Base-by-base conservation (phyloP, 2,888 invertebrate species). In the Matsumyia berberina region DNA sequence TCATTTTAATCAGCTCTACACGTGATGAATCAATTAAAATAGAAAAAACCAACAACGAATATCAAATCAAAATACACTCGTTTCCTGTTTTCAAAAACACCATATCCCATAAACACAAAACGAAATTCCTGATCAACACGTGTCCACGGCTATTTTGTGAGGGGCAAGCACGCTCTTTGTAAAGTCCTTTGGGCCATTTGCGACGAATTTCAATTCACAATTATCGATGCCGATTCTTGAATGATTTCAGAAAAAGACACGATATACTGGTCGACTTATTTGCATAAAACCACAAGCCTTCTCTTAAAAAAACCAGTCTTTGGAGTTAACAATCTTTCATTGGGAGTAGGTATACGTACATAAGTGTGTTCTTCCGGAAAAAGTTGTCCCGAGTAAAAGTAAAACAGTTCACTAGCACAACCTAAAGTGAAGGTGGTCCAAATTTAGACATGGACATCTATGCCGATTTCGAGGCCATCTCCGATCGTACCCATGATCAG, bases 11-110 rank as follows among this genome's bases (percentile, higher is more conserved):
- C 39, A 72, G 11, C 12, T 4, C 42, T 33, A 73, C 73, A 64
- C 73, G 73, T 73, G 73, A 73, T 64, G 53, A 64, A 73, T 73
- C 42, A 62, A 62, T 55, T 64, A 62, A 69, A 33, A 35, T 2
- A 33, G 4, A 24, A n/a, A 33, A 39, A 53, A 24, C n/a, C n/a
- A n/a, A n/a, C n/a, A 12, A 17, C n/a, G 3, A 24, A 53, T 29
- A 31, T 15, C 6, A n/a, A 15, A 67, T 31, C 19, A 17, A 64
- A 58, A 29, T 9, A 29, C 39, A 5, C 8, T 37, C 15, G n/a
- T 62, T 64, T 64, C 46, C 66, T 53, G 67, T 67, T 42, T 51
- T 39, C 15, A 11, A 64, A 51, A 37, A 3, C n/a, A n/a, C 1
- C 24, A 4, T 62, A 62, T 29, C 24, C 12, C 70, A 58, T 51